Percentiles rank a stretch among this genome's conserved stretches.
These are phyloP conservation scores for Cheilosia variabilis DNA, from an alignment of 2,888 invertebrate genomes.

Conservation along the genomic window DNA sequence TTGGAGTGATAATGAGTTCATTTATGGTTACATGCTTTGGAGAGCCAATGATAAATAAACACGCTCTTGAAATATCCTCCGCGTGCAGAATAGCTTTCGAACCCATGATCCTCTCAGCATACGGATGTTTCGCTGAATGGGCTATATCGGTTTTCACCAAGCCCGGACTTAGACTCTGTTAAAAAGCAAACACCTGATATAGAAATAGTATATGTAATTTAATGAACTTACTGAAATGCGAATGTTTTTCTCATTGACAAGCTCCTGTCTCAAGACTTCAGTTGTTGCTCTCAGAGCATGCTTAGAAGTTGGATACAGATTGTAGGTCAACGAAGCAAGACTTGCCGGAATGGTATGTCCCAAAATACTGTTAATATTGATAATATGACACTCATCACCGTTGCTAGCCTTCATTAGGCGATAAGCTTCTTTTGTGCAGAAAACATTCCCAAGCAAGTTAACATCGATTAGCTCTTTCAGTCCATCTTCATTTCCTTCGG, in stretches of 20 bases:
- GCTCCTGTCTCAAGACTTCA: constrained; percentile 79
- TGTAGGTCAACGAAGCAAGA: constrained; percentile 77
- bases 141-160: constrained; percentile 79
- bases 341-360: constrained; percentile 84
- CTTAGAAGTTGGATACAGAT: constrained; percentile 80
- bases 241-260: constrained; percentile 78
- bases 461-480: constrained; percentile 82
- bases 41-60: constrained; percentile 78
- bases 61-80: constrained; percentile 79
- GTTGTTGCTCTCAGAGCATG: constrained; percentile 79
- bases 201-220: neutral
- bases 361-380: constrained; percentile 84
- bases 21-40: constrained; percentile 79
- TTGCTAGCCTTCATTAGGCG: constrained; percentile 83
- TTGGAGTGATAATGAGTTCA: constrained; percentile 78
- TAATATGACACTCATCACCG: constrained; percentile 83
- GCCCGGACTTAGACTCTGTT: constrained; percentile 80
- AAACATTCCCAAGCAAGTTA: constrained; percentile 83
- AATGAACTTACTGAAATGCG: constrained; percentile 79
- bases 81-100: constrained; percentile 76
- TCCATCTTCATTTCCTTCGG: constrained; percentile 78
- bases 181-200: constrained; percentile 22
- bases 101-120: constrained; percentile 75
- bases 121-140: constrained; percentile 70
- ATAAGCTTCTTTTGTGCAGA: constrained; percentile 84